Conservation (phyloP, 1,140 invertebrate genomes). For the Drosophila persimilis region DNA sequence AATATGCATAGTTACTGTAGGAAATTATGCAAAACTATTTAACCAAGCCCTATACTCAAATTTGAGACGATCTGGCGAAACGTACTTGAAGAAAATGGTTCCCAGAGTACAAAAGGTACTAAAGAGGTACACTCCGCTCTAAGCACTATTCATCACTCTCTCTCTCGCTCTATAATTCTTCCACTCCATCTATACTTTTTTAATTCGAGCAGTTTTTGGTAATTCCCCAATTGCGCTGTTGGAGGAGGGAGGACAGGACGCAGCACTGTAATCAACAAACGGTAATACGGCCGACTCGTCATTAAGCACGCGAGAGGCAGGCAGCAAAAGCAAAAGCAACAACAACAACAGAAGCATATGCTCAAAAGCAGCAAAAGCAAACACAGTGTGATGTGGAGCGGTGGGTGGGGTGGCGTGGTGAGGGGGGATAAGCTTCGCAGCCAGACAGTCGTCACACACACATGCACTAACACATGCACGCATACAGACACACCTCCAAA, state of each 20-base stretch:
- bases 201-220: conserved; percentile 77
- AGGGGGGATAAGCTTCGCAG: conserved; percentile 52
- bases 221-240: conserved; percentile 68
- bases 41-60: conserved; percentile 2
- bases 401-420: conserved; percentile 19
- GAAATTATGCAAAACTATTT: conserved; percentile 29
- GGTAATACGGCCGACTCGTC: conserved; percentile 72
- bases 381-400: no score
- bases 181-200: conserved; percentile 37
- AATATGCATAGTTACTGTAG: neutral
- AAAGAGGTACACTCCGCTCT: no score
- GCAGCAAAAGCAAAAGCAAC: conserved; percentile 51
- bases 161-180: no score
- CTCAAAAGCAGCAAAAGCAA: conserved; percentile 39
- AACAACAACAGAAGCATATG: conserved; percentile 64
- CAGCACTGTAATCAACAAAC: conserved; percentile 67
- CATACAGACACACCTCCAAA: conserved; percentile 66
- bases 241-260: conserved; percentile 1
- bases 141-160: no score
- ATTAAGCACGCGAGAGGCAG: conserved; percentile 67
- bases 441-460: conserved; percentile 51
- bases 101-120: neutral
- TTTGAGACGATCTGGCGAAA: neutral
- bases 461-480: conserved; percentile 17
- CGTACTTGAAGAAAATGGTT: neutral